Base-by-base conservation (phyloP, 2,888 invertebrate species). In the Salpingus planirostris region DNA sequence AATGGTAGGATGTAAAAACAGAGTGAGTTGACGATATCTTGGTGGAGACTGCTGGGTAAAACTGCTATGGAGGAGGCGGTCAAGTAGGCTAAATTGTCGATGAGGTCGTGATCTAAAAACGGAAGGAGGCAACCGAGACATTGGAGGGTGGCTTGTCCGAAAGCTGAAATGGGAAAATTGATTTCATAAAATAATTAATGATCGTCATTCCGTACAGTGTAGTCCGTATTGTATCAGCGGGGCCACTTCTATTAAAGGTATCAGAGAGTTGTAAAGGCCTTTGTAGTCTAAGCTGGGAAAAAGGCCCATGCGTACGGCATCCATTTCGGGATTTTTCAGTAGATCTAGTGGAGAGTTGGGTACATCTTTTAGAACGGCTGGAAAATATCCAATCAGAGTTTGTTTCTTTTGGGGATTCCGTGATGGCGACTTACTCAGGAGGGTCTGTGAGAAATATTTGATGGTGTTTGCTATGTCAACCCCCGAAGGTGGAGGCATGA, bases 211-310 rank as follows among this genome's bases (percentile, higher is more conserved):
- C 59, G 54, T 63, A 89, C 91, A 78, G 59, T 85, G 81, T 42
- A 88, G 74, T 29, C 92, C 93, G 59, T 86, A 80, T 61, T 89
- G 90, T 46, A 97, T 79, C 36, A 85, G 76, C 8, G 93, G 87
- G 13, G 92, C 88, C n/a, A 93, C 85, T 64, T 97, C 96, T 29
- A 96, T 84, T 43, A 93, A 71, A 54, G 86, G 86, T 12, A 86
- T 78, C 31, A 97, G 75, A 11, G 92, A 91, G 62, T 89, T 88
- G 64, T 91, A 96, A 25, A 98, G 73, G 29, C 92, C 93, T 61
- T 90, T 90, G 67, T 97, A 98, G 68, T 97, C 96, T 49, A 98
- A 73, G 67, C 87, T 95, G 5, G 97, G 97, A 66, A 92, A 97
- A 28, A 96, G 74, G 13, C 84, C 79, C 78, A 93, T 85, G 33